A percentile compares a stretch with the other conserved stretches of the same genome.
Evolutionary conservation across 92 coral and sea anemone species (phyloP).

Genomic region (Montipora capitata): DNA sequence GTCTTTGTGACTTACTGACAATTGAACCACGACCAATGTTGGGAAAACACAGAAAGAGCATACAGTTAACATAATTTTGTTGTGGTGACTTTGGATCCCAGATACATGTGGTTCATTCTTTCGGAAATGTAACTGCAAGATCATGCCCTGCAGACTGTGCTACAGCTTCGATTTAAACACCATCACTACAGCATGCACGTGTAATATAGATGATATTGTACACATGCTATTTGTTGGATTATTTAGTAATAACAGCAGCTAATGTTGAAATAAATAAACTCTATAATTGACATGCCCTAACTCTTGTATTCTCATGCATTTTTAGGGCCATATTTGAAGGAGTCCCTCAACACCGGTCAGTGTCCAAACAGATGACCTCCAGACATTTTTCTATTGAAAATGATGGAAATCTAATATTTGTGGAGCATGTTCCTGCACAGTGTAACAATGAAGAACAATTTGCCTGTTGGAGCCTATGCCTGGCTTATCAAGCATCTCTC

Average conservation of each 20-base stretch:
- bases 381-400: not conserved
- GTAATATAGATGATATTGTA: not conserved
- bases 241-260: not conserved
- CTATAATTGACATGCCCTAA: not conserved
- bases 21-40: too few relatives aligned
- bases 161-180: constrained; percentile 1
- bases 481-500: constrained; percentile 26
- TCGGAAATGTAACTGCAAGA: constrained; percentile 10
- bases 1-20: too few relatives aligned
- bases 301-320: not conserved
- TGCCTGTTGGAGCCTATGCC: constrained; percentile 9
- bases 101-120: not conserved
- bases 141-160: not conserved
- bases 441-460: constrained; percentile 3
- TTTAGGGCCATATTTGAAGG: constrained; percentile 29
- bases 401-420: not conserved
- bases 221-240: not conserved
- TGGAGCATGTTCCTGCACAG: constrained; percentile 18
- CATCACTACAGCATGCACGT: not conserved
- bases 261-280: not conserved
- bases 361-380: not conserved
- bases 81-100: not conserved
- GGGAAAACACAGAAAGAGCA: too few relatives aligned
- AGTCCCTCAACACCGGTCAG: constrained; percentile 32
- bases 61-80: too few relatives aligned